Percentiles rank a stretch among this genome's conserved stretches.
phyloP scores from a whole-genome alignment of 2,797 vertebrate species.

The Ctenochaetus hawaiiensis region DNA sequence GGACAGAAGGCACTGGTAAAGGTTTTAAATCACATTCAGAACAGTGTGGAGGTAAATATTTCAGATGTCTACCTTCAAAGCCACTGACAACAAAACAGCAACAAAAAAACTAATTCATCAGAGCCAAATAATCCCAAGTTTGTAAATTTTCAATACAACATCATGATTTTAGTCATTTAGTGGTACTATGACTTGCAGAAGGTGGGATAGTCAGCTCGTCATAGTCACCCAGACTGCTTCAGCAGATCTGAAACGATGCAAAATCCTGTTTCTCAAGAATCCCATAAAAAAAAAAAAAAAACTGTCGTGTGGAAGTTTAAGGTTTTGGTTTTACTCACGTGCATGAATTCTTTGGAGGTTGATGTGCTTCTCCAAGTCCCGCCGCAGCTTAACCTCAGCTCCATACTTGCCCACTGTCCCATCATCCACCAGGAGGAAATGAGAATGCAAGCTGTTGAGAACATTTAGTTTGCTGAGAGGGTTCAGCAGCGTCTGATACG shows the following conservation, averaged over 20 bases:
- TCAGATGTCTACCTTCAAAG: background rate
- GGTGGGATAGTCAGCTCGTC: no score
- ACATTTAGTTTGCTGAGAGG: slow-evolving; percentile 98
- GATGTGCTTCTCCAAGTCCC: slow-evolving; percentile 97
- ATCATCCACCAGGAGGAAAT: slow-evolving; percentile 98
- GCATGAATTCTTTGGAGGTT: slow-evolving; percentile 98
- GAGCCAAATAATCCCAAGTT: no score
- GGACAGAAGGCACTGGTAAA: background rate
- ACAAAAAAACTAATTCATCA: background rate
- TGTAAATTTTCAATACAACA: no score
- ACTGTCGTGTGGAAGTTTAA: background rate
- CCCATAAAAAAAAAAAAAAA: background rate
- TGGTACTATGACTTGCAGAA: background rate
- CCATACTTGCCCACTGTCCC: slow-evolving; percentile 98
- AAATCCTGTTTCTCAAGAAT: no score
- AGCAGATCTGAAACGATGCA: background rate
- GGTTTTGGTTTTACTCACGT: slow-evolving; percentile 84
- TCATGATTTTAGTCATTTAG: background rate
- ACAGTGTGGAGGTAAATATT: background rate
- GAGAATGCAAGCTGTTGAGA: slow-evolving; percentile 97
- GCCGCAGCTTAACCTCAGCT: slow-evolving; percentile 93
- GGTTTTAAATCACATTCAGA: background rate
- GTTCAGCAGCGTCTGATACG: slow-evolving; percentile 97
- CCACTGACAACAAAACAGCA: background rate
- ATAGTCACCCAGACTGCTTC: background rate